Evolutionary conservation across 2,888 invertebrate species (phyloP).

Genomic region (Tetheella fluctuosa): DNA sequence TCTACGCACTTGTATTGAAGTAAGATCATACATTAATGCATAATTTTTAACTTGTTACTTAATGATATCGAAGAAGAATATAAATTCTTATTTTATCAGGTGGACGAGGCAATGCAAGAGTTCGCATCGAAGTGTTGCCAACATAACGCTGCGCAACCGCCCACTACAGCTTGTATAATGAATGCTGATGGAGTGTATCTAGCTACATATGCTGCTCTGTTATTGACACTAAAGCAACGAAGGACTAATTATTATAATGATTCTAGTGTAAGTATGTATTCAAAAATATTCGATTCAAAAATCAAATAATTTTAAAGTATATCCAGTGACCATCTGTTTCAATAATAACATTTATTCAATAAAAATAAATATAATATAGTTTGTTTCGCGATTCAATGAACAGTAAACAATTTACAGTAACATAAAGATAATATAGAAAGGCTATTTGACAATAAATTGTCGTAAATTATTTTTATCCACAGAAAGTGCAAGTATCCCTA

Average conservation of each 20-base stretch:
- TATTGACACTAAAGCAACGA: slow-evolving; percentile 92
- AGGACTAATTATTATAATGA: slow-evolving; percentile 89
- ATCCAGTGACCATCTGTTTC: too few species aligned
- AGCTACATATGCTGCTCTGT: slow-evolving; percentile 93
- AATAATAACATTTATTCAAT: too few species aligned
- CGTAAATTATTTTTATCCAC: not conserved
- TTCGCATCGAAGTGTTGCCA: slow-evolving; percentile 96
- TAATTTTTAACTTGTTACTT: not conserved
- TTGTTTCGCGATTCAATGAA: too few species aligned
- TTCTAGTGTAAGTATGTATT: slow-evolving; percentile 64
- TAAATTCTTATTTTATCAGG: slow-evolving; percentile 58
- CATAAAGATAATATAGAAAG: too few species aligned
- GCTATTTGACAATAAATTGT: too few species aligned
- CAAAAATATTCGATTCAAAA: not conserved
- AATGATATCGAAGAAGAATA: not conserved
- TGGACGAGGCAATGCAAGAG: slow-evolving; percentile 95
- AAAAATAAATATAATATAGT: too few species aligned
- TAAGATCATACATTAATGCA: slow-evolving; percentile 38
- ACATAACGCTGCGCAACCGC: slow-evolving; percentile 86
- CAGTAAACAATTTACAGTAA: too few species aligned
- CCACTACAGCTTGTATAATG: slow-evolving; percentile 89
- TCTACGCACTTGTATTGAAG: slow-evolving; percentile 91
- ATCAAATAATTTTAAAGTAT: too few species aligned
- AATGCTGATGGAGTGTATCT: slow-evolving; percentile 98
- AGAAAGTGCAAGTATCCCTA: slow-evolving; percentile 80